phyloP scores from a whole-genome alignment of 2,797 vertebrate genomes.

The Pseudochirops corinnae region DNA sequence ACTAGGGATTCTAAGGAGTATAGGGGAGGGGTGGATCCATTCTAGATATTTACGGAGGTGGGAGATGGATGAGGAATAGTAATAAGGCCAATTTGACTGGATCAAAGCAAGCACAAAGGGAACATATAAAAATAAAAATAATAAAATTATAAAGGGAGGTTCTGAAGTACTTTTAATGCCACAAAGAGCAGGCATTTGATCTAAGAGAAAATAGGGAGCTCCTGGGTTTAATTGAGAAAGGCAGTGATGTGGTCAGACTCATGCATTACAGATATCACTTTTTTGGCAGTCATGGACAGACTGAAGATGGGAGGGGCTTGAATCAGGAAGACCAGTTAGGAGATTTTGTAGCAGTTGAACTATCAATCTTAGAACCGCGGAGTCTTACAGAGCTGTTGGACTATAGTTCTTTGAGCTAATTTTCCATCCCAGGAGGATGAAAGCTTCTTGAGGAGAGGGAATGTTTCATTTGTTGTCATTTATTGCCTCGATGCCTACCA shows the following conservation, averaged over 20 bases:
- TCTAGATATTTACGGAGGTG: background rate
- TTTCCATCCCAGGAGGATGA: background rate
- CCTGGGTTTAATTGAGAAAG: background rate
- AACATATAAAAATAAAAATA: background rate
- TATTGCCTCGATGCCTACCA: background rate
- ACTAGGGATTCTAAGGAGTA: background rate
- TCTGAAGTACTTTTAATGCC: background rate
- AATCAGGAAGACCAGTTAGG: background rate
- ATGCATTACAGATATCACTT: background rate
- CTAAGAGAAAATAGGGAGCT: background rate
- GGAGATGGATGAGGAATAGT: background rate
- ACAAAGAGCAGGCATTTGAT: background rate
- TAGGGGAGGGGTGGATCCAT: background rate
- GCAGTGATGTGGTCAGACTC: background rate
- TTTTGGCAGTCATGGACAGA: background rate
- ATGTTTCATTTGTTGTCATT: background rate
- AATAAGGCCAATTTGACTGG: background rate
- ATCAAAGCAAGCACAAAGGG: background rate
- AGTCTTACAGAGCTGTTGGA: background rate
- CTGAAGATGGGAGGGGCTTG: background rate
- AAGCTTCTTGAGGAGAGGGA: background rate
- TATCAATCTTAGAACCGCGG: background rate
- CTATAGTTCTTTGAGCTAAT: background rate
- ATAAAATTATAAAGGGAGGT: background rate
- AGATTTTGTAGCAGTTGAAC: background rate